phyloP scores from a whole-genome alignment of 2,113 vertebrate species.

The Amphilophus citrinellus region DNA sequence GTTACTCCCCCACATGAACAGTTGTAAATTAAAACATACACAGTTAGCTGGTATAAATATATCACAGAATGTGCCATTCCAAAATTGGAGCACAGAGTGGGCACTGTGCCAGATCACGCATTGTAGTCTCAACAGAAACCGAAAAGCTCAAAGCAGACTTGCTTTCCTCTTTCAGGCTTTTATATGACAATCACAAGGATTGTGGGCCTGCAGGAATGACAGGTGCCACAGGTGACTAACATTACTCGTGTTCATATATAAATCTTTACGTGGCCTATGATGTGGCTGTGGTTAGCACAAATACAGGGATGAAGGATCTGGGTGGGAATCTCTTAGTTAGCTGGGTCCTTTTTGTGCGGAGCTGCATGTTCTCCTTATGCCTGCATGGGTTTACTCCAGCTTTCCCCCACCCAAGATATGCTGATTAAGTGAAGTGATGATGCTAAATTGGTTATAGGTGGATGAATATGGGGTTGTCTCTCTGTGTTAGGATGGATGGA shows the following conservation, averaged over 20 bases:
- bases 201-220: not conserved
- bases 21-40: not conserved
- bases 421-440: not conserved
- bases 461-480: not conserved
- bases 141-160: not conserved
- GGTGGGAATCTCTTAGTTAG: not conserved
- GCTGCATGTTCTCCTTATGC: not conserved
- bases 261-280: not conserved
- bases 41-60: not conserved
- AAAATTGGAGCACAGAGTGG: not conserved
- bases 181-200: not conserved
- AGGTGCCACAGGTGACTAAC: not conserved
- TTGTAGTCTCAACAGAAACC: not conserved
- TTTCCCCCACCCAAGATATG: not conserved
- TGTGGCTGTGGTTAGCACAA: not conserved
- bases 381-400: not conserved
- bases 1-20: not conserved
- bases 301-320: not conserved
- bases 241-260: not conserved
- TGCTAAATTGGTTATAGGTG: no score
- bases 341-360: not conserved
- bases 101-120: not conserved
- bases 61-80: not conserved
- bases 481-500: not conserved
- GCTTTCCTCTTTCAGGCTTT: not conserved